A percentile compares a stretch with the other conserved stretches of the same genome.
phyloP scores from a whole-genome alignment of 2,888 invertebrate species.

The Drosophila atripex region DNA sequence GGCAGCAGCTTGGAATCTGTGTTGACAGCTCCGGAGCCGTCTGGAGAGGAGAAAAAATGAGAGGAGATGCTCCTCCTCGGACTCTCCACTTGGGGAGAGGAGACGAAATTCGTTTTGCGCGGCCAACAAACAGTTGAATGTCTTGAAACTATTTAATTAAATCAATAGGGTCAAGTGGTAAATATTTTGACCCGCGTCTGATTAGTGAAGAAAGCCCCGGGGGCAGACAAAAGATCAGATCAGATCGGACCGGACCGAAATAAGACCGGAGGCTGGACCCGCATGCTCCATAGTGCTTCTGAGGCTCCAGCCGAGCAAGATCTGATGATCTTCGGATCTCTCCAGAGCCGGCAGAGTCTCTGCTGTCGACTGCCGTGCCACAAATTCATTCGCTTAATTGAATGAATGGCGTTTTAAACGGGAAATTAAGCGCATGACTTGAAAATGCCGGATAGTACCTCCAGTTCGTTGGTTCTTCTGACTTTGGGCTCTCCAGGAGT shows the following conservation, averaged over 20 bases:
- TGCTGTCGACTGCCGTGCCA: constrained; percentile 55
- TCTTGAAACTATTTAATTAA: constrained; percentile 84
- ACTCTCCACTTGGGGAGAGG: neutral
- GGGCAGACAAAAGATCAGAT: constrained; percentile 56
- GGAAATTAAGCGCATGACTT: constrained; percentile 80
- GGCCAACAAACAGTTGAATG: constrained; percentile 79
- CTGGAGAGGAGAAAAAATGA: no score
- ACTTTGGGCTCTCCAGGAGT: constrained; percentile 55
- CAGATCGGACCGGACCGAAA: constrained; percentile 20
- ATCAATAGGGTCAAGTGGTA: constrained; percentile 85
- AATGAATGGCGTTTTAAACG: constrained; percentile 82
- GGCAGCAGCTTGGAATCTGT: constrained; percentile 79
- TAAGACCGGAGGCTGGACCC: constrained; percentile 14
- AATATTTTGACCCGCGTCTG: constrained; percentile 84
- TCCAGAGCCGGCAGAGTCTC: constrained; percentile 12
- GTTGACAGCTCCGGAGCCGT: constrained; percentile 74
- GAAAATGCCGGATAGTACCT: constrained; percentile 30
- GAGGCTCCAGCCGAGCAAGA: constrained; percentile 20
- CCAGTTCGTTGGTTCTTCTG: constrained; percentile 3
- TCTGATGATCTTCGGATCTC: constrained; percentile 17
- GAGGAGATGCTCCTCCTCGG: no score
- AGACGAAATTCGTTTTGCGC: constrained; percentile 41
- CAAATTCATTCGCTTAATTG: constrained; percentile 83
- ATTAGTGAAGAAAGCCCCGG: constrained; percentile 75
- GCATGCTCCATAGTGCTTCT: constrained; percentile 10